Evolutionary conservation across 2,797 vertebrate genomes (phyloP).

Genomic region (Gallinago nigripennis): DNA sequence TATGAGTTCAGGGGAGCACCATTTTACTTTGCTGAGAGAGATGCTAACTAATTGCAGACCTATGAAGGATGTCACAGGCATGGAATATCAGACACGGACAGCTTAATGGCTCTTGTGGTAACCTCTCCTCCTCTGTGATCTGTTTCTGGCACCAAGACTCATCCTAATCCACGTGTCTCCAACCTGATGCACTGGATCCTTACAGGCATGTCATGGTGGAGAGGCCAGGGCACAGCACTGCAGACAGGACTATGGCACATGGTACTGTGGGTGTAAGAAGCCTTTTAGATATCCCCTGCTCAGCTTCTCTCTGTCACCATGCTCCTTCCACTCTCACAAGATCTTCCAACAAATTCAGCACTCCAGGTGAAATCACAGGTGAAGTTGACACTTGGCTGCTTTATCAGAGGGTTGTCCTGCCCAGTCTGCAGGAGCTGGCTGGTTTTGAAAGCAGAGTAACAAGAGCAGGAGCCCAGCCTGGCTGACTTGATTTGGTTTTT

Average conservation of each 20-base stretch:
- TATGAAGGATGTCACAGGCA: background rate
- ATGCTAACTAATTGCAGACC: background rate
- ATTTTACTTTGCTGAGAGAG: background rate
- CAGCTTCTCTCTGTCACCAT: background rate
- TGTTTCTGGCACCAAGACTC: background rate
- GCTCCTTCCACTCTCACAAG: background rate
- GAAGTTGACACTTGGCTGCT: background rate
- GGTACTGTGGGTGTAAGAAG: rapidly evolving
- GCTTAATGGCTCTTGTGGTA: background rate
- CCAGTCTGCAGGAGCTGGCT: background rate
- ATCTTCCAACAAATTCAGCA: background rate
- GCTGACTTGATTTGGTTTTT: background rate
- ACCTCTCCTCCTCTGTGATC: background rate
- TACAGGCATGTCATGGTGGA: rapidly evolving
- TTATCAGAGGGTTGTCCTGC: background rate
- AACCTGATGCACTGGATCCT: background rate
- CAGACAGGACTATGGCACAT: background rate
- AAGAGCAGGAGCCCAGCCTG: background rate
- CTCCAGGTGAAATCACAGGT: background rate
- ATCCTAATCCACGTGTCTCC: rapidly evolving
- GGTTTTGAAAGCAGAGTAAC: background rate
- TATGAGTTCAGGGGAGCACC: background rate
- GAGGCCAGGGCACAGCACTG: background rate
- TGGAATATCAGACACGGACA: background rate
- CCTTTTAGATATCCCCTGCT: background rate